phyloP scores from a whole-genome alignment of 2,888 invertebrate genomes.

The Cactoblastis cactorum region DNA sequence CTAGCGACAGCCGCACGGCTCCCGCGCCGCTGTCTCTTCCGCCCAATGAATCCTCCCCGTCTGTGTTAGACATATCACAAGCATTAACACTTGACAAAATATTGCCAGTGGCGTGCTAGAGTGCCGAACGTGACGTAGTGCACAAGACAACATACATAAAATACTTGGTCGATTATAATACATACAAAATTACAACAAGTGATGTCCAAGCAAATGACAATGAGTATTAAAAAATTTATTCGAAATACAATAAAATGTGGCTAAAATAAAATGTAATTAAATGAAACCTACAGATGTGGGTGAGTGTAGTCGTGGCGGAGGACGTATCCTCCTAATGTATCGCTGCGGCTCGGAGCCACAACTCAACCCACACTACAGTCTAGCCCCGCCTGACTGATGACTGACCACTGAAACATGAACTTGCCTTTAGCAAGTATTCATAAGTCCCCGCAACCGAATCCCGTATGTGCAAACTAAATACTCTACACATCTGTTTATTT shows the following conservation, averaged over 20 bases:
- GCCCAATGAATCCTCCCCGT: constrained; percentile 21
- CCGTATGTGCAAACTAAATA: constrained; percentile 44
- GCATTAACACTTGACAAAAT: neutral
- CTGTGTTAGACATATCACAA: constrained; percentile 22
- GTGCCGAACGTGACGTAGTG: constrained; percentile 16
- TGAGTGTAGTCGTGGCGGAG: constrained; percentile 71
- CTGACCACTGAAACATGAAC: constrained; percentile 75
- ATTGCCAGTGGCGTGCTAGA: neutral
- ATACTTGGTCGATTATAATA: constrained; percentile 19
- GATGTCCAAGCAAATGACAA: constrained; percentile 7
- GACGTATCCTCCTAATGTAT: constrained; percentile 57
- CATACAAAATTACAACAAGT: neutral
- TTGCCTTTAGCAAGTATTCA: constrained; percentile 54
- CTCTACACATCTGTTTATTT: constrained; percentile 23
- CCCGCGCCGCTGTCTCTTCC: constrained; percentile 3
- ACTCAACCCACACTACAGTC: constrained; percentile 56
- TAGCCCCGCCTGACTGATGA: constrained; percentile 72
- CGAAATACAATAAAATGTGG: neutral
- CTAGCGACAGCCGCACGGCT: neutral
- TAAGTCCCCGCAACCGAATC: constrained; percentile 54
- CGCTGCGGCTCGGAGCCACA: constrained; percentile 55
- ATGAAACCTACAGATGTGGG: constrained; percentile 70
- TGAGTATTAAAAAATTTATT: neutral
- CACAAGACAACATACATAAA: constrained; percentile 25
- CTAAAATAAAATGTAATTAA: constrained; percentile 48